Percentiles rank a stretch among this genome's conserved stretches.
Evolutionary conservation across 2,113 vertebrate genomes (phyloP).

Genomic region (Ctenodactylus gundi): DNA sequence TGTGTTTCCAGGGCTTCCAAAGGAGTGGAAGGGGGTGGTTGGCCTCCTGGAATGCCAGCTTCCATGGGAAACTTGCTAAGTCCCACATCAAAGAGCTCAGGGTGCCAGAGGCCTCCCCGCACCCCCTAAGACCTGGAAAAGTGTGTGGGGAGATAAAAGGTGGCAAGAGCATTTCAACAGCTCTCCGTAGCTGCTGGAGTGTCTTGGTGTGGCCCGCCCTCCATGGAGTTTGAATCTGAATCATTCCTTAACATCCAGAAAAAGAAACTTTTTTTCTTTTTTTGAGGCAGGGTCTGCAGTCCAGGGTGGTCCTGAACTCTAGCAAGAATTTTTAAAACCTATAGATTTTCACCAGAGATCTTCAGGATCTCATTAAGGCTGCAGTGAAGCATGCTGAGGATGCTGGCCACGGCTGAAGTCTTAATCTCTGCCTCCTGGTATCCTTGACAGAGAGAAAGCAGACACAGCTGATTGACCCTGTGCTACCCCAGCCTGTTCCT

Average conservation of each 20-base stretch:
- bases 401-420: neutral
- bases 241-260: neutral
- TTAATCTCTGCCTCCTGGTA: neutral
- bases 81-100: neutral
- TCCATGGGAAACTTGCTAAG: neutral
- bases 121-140: neutral
- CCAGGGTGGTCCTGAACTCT: no score
- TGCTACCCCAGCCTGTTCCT: neutral
- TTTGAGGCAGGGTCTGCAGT: no score
- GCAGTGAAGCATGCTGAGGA: neutral
- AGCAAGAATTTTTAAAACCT: neutral
- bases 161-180: neutral
- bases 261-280: no score
- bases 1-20: no score
- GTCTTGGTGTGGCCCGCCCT: neutral
- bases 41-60: neutral
- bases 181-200: neutral
- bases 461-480: neutral
- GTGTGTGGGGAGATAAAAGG: no score
- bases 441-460: neutral
- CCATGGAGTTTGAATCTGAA: neutral
- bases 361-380: neutral
- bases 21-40: neutral
- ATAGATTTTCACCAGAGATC: neutral
- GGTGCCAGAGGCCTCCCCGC: neutral